phyloP scores from a whole-genome alignment of 2,888 invertebrate species.

The Caenorhabditis angaria region DNA sequence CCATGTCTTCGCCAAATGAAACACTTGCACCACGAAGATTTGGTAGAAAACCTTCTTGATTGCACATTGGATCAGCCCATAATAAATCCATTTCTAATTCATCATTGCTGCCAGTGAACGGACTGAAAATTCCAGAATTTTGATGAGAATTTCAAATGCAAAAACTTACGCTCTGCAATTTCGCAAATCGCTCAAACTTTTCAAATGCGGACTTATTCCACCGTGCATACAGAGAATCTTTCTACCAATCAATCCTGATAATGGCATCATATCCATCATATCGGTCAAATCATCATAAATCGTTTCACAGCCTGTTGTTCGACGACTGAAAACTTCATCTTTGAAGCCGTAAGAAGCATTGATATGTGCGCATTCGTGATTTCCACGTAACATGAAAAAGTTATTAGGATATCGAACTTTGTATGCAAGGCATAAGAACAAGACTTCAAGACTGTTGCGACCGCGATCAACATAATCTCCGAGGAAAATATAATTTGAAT shows the following conservation, averaged over 20 bases:
- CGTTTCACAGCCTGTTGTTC: not conserved
- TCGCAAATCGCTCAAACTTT: conserved; percentile 33
- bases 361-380: conserved; percentile 28
- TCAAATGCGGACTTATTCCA: conserved; percentile 45
- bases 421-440: conserved; percentile 45
- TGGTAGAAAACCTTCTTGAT: conserved; percentile 30
- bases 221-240: conserved; percentile 74
- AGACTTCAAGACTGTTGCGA: conserved; percentile 40
- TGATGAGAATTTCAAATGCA: too few relatives aligned
- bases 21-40: conserved; percentile 75
- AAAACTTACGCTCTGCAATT: conserved; percentile 15
- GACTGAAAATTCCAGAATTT: too few relatives aligned
- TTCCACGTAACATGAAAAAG: conserved; percentile 60
- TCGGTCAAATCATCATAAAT: conserved; percentile 19
- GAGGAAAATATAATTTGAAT: conserved; percentile 58
- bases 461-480: conserved; percentile 61
- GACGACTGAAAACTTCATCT: conserved; percentile 44
- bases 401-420: conserved; percentile 55
- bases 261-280: conserved; percentile 76
- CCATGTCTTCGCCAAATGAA: conserved; percentile 76
- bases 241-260: conserved; percentile 74
- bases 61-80: conserved; percentile 45
- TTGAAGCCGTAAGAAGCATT: conserved; percentile 56
- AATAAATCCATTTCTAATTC: conserved; percentile 50
- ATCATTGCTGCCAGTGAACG: conserved; percentile 18